Evolutionary conservation across 2,888 invertebrate genomes (phyloP).

Genomic region (Drosophila picticornis): DNA sequence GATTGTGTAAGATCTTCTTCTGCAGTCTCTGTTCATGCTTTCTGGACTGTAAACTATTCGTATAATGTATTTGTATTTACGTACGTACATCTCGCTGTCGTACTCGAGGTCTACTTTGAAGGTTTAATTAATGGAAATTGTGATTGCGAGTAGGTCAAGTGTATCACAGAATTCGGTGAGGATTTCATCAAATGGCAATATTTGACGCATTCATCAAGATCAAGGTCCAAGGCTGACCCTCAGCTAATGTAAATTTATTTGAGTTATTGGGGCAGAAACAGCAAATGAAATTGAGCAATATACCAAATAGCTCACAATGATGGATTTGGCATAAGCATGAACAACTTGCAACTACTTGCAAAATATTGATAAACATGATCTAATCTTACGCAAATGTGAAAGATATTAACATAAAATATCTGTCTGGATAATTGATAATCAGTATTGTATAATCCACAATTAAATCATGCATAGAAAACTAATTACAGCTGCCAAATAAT

Average conservation of each 20-base stretch:
- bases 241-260: constrained; percentile 1
- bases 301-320: background rate
- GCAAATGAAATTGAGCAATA: background rate
- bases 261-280: background rate
- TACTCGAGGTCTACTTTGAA: constrained; percentile 55
- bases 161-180: constrained; percentile 42
- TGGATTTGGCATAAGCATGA: background rate
- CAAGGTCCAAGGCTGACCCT: constrained; percentile 34
- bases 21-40: constrained; percentile 60
- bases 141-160: constrained; percentile 66
- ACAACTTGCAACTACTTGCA: no score
- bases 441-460: background rate
- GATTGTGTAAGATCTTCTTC: constrained; percentile 66
- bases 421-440: background rate
- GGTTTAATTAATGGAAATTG: constrained; percentile 70
- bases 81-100: constrained; percentile 11
- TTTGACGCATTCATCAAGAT: constrained; percentile 47
- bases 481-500: background rate
- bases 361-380: background rate
- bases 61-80: constrained; percentile 1
- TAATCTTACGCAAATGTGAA: background rate
- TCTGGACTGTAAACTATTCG: constrained; percentile 72
- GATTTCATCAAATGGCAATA: constrained; percentile 25
- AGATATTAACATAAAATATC: background rate
- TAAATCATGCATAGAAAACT: background rate